Evolutionary conservation across 2,888 invertebrate species (phyloP).

Genomic region (Mesoligia furuncula): DNA sequence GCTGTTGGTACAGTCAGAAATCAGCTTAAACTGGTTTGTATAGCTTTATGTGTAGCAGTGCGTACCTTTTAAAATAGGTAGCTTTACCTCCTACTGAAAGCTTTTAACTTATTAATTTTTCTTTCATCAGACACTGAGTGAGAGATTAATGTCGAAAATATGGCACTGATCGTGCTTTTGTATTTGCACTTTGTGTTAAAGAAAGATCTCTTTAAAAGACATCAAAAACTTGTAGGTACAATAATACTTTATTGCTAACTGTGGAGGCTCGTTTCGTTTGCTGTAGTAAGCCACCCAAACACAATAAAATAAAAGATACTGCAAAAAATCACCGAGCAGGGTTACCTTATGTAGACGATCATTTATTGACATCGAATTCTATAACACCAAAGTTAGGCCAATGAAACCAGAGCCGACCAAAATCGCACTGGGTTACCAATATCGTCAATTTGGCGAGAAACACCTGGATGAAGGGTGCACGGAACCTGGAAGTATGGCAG

Average conservation of each 20-base stretch:
- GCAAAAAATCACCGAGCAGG: not conserved
- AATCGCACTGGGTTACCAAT: not conserved
- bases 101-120: not conserved
- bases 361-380: not conserved
- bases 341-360: not conserved
- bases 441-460: not conserved
- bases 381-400: not conserved
- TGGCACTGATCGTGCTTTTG: not conserved
- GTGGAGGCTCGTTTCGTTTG: not conserved
- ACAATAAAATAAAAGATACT: not conserved
- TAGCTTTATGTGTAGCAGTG: too few species aligned
- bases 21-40: too few species aligned
- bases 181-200: not conserved
- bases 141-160: not conserved
- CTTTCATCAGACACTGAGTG: not conserved
- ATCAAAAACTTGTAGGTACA: not conserved
- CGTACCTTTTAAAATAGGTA: not conserved
- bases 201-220: not conserved
- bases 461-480: not conserved
- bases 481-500: not conserved
- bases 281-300: too few species aligned
- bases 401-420: not conserved
- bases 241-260: not conserved
- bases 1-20: too few species aligned
- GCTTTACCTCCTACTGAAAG: not conserved